phyloP scores from a whole-genome alignment of 2,797 vertebrate genomes.

The Calcarius lapponicus region DNA sequence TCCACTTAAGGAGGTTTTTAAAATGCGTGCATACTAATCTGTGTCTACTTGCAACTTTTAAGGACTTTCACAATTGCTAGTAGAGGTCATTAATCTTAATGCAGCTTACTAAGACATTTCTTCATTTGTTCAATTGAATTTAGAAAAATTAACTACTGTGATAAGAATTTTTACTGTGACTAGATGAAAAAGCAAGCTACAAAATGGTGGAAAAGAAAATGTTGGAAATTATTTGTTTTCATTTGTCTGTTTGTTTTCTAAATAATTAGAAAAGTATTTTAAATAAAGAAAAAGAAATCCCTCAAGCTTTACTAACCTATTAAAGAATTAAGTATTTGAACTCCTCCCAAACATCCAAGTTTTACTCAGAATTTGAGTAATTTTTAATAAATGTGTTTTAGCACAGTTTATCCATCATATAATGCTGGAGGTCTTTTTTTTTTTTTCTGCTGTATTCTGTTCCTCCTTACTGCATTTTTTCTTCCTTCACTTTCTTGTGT shows the following conservation, averaged over 20 bases:
- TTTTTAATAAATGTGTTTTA: not conserved
- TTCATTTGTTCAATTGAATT: not conserved
- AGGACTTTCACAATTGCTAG: not conserved
- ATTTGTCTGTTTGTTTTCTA: not conserved
- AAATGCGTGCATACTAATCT: not conserved
- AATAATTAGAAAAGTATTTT: not conserved
- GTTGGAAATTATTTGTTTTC: not conserved
- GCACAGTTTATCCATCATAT: not conserved
- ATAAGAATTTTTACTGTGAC: not conserved
- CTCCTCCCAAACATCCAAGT: not conserved
- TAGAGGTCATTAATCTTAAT: not conserved
- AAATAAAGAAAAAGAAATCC: not conserved
- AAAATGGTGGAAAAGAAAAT: not conserved
- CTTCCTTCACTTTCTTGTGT: not conserved
- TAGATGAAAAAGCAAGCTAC: not conserved
- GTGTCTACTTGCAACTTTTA: not conserved
- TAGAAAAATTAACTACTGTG: not conserved
- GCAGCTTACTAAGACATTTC: not conserved
- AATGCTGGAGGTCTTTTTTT: not conserved
- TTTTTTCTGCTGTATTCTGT: not conserved
- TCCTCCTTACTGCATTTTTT: not conserved
- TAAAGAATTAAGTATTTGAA: not conserved
- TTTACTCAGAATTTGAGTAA: not conserved
- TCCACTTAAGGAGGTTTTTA: not conserved
- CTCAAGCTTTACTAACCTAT: not conserved